Conservation (phyloP, 2,113 vertebrate species). For the Amphilophus citrinellus region DNA sequence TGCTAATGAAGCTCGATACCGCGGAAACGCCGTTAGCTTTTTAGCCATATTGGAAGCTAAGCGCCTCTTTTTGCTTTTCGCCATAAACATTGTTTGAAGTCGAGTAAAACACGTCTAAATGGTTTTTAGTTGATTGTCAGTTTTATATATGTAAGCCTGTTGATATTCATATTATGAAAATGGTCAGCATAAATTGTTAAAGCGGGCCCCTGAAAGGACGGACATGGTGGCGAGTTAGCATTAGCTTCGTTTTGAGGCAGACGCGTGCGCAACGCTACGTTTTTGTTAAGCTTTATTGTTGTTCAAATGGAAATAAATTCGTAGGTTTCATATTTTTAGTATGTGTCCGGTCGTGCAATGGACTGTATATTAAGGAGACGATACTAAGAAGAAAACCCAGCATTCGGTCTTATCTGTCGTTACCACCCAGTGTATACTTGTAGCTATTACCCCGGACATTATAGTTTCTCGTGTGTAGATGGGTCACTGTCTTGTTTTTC, state of each 20-base stretch:
- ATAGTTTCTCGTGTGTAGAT: not conserved
- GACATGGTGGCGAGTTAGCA: slow-evolving; percentile 43
- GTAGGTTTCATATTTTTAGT: not conserved
- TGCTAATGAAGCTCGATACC: slow-evolving; percentile 44
- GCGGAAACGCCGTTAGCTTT: slow-evolving; percentile 42
- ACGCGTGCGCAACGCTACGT: slow-evolving; percentile 11
- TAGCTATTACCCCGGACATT: not conserved
- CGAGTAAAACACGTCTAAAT: not conserved
- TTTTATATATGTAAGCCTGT: not conserved
- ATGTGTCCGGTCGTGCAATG: not conserved
- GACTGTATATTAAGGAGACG: not conserved
- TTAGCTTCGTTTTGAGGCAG: slow-evolving; percentile 33
- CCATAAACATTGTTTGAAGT: not conserved
- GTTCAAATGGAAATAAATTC: not conserved
- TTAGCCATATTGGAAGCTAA: slow-evolving; percentile 42
- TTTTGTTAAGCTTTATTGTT: not conserved
- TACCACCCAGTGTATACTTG: not conserved
- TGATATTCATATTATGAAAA: not conserved
- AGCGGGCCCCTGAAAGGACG: not conserved
- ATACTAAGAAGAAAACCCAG: not conserved
- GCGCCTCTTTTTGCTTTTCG: slow-evolving; percentile 7
- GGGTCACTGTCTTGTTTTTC: not conserved
- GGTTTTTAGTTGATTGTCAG: not conserved
- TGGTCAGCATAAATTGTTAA: not conserved
- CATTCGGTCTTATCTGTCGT: not conserved